Conservation (phyloP, 2,888 invertebrate species). For the Drymonia ruficornis region DNA sequence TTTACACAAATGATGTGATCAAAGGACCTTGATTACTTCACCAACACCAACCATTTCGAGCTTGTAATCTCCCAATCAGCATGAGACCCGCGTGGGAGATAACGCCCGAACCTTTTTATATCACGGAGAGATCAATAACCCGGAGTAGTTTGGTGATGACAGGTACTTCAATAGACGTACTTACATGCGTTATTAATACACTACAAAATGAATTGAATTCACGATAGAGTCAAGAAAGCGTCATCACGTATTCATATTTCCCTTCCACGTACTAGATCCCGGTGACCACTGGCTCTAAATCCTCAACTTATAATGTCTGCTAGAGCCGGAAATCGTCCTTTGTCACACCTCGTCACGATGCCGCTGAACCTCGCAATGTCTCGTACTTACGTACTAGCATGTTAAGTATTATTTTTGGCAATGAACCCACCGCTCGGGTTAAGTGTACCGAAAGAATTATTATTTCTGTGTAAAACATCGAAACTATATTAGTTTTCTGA, state of each 20-base stretch:
- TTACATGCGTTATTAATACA: neutral
- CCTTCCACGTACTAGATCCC: neutral
- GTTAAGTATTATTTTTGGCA: conserved; percentile 56
- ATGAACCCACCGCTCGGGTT: conserved; percentile 48
- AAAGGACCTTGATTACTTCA: neutral
- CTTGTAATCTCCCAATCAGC: neutral
- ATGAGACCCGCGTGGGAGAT: neutral
- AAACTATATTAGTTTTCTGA: conserved; percentile 3
- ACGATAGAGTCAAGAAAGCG: neutral
- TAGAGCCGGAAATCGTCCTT: conserved; percentile 12
- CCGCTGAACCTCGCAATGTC: conserved; percentile 41
- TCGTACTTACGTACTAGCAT: conserved; percentile 6
- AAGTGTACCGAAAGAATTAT: conserved; percentile 42
- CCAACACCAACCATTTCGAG: neutral
- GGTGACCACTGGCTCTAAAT: neutral
- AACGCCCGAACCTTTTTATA: neutral
- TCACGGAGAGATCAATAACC: neutral
- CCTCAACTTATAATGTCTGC: neutral
- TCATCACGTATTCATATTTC: neutral
- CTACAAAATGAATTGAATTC: neutral
- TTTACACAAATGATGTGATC: neutral
- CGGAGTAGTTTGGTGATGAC: conserved; percentile 2
- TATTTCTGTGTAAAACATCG: conserved; percentile 16
- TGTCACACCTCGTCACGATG: conserved; percentile 33
- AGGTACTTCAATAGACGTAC: neutral